These are phyloP conservation scores for Lamellibrachia columna DNA, from an alignment of 2,888 invertebrate genomes.

Conservation along the genomic window DNA sequence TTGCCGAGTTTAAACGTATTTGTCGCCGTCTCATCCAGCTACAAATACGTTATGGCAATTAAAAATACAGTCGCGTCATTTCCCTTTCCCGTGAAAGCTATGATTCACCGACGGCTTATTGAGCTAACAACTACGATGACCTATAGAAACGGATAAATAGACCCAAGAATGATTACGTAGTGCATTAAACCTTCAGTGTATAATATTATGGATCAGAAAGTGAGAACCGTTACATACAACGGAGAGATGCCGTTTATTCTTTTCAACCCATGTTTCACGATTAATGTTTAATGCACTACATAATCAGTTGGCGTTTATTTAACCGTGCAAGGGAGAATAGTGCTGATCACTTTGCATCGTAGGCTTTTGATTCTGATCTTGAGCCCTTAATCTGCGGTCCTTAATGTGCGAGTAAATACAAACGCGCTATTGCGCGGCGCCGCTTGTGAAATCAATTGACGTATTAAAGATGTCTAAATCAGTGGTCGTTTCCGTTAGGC, in stretches of 20 bases:
- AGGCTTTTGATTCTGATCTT: background rate
- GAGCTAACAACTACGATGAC: background rate
- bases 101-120: background rate
- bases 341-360: background rate
- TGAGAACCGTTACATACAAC: too few species aligned
- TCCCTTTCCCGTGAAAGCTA: background rate
- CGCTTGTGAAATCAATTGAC: background rate
- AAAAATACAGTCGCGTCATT: background rate
- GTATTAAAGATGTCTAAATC: background rate
- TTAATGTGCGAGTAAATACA: conserved; percentile 3
- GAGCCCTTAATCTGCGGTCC: background rate
- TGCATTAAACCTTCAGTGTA: background rate
- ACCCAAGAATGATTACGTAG: background rate
- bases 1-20: background rate
- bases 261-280: too few species aligned
- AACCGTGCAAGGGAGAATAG: background rate
- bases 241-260: too few species aligned
- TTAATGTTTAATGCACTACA: too few species aligned
- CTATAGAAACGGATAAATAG: background rate
- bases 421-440: background rate
- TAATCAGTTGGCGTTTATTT: too few species aligned
- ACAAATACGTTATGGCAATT: background rate
- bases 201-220: too few species aligned
- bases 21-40: background rate
- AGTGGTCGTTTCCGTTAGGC: background rate